Base-by-base conservation (phyloP, 2,888 invertebrate species). In the Tetheella fluctuosa region DNA sequence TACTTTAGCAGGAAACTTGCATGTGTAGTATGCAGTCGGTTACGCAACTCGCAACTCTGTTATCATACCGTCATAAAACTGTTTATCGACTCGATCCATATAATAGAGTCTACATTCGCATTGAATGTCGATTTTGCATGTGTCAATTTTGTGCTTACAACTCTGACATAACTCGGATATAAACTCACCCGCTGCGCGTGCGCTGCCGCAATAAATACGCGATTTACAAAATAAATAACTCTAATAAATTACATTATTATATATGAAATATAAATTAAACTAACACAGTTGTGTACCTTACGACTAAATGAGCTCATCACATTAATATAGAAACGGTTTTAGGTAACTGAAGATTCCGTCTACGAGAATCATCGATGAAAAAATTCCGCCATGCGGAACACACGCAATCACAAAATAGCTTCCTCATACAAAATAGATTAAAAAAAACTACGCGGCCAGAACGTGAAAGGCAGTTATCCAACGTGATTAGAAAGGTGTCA, bases 381-480 rank as follows among this genome's bases (percentile, higher is more conserved):
- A n/a, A n/a, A 39, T n/a, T 37, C 64, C 71, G 69, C 68, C 64
- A 65, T 77, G 77, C 80, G 80, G 74, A 83, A 83, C 85, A 76
- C 89, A 88, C 87, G 88, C 87, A 83, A 85, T 76, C 80, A 52
- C 59, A 57, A 73, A 48, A 73, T 70, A 80, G 85, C 85, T 91
- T 92, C 92, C 91, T 90, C 85, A 79, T 84, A 80, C 80, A 75
- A 84, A 85, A 84, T 81, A 84, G 86, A 86, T 87, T 86, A 83
- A 82, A 81, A 83, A 84, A 28, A 55, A 30, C 77, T 76, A 81
- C 82, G 82, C 82, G 85, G 88, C 80, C 88, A 81, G 80, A 81
- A 86, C 91, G 92, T 91, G 92, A 93, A 92, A 93, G 92, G 92
- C 84, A 84, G 91, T 91, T 91, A 92, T 89, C 86, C 91, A 91